phyloP scores from a whole-genome alignment of 1,140 invertebrate species.

The Druon quercuslanigerum region DNA sequence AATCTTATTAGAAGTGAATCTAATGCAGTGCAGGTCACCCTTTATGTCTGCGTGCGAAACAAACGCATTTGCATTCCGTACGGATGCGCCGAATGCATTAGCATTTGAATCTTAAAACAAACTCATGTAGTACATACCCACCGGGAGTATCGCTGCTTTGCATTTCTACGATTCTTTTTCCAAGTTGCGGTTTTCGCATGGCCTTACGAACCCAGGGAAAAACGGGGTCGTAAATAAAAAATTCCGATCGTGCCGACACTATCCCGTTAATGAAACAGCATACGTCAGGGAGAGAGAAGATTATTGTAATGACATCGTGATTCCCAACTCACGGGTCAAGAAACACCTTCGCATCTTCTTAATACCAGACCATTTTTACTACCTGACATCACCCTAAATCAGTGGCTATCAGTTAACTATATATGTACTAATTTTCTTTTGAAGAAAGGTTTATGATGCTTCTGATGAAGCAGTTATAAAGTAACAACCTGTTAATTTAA shows the following conservation, averaged over 20 bases:
- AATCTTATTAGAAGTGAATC: constrained; percentile 28
- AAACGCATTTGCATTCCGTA: constrained; percentile 27
- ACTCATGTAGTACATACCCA: constrained; percentile 30
- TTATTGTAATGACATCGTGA: constrained; percentile 16
- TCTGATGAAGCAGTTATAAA: background rate
- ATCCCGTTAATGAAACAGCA: constrained; percentile 24
- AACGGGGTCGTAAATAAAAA: constrained; percentile 28
- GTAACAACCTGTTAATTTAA: background rate
- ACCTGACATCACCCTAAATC: background rate
- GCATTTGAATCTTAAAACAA: constrained; percentile 31
- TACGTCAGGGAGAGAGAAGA: constrained; percentile 10
- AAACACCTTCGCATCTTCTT: background rate
- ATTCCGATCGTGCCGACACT: constrained; percentile 19
- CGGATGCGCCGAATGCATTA: constrained; percentile 30
- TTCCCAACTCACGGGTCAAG: background rate
- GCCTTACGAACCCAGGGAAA: constrained; percentile 25
- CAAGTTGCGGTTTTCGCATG: constrained; percentile 26
- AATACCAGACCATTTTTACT: background rate
- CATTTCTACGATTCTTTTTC: constrained; percentile 29
- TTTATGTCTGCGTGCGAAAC: constrained; percentile 30
- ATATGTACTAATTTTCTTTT: too few species aligned
- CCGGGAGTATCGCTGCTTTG: constrained; percentile 27
- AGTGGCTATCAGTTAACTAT: background rate
- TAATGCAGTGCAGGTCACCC: constrained; percentile 29
- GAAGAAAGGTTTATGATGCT: too few species aligned